Conservation (phyloP, 1,140 invertebrate genomes). For the Aradophagus sp. region DNA sequence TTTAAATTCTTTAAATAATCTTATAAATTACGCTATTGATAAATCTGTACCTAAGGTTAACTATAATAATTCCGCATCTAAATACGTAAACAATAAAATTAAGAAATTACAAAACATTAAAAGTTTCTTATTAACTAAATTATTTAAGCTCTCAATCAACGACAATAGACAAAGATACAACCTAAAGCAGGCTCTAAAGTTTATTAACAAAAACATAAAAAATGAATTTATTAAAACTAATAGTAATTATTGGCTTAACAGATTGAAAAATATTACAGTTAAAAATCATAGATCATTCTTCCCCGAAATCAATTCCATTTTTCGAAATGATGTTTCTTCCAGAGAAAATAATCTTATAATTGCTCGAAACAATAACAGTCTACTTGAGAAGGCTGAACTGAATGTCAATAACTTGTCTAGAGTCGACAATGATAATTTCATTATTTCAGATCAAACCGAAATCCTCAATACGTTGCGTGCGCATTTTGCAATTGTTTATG, state of each 20-base stretch:
- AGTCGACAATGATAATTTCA: slow-evolving; percentile 8
- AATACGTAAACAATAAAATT: slow-evolving; percentile 23
- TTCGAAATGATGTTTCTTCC: slow-evolving; percentile 3
- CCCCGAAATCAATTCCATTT: slow-evolving; percentile 25
- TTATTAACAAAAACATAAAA: slow-evolving; percentile 11
- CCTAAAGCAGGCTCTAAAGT: slow-evolving; percentile 6
- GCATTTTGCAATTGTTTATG: slow-evolving; percentile 12
- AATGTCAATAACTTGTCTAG: not conserved
- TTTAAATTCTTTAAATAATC: not conserved
- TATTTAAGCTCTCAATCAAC: not conserved
- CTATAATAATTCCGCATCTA: slow-evolving; percentile 7
- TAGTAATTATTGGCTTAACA: slow-evolving; percentile 18
- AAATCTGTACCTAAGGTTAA: slow-evolving; percentile 1
- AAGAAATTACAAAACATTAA: slow-evolving; percentile 10
- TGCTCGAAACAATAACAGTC: not conserved
- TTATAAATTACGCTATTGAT: not conserved
- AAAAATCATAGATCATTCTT: slow-evolving; percentile 25
- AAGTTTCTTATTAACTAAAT: slow-evolving; percentile 10
- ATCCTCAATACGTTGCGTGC: slow-evolving; percentile 11
- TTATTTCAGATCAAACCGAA: slow-evolving; percentile 4
- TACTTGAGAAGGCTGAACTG: not conserved
- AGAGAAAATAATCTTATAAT: not conserved
- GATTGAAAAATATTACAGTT: slow-evolving; percentile 7
- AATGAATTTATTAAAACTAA: slow-evolving; percentile 12
- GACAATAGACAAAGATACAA: slow-evolving; percentile 3